Percentiles rank a stretch among this genome's conserved stretches.
Evolutionary conservation across 1,140 invertebrate species (phyloP).

Genomic region (Arctopsyche grandis): DNA sequence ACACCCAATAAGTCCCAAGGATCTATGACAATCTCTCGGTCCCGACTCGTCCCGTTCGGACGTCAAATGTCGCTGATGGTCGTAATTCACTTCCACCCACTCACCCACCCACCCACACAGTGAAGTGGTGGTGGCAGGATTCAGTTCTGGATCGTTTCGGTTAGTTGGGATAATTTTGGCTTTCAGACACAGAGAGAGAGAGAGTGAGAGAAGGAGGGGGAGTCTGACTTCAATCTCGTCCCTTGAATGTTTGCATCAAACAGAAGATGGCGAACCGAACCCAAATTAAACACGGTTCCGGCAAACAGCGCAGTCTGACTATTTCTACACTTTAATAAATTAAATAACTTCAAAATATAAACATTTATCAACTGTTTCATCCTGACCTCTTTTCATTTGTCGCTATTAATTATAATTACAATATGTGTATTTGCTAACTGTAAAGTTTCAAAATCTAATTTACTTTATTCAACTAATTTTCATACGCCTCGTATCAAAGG

Average conservation of each 20-base stretch:
- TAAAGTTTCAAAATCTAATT: no score
- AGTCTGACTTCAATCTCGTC: conserved; percentile 33
- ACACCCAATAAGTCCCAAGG: background rate
- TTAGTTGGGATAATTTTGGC: conserved; percentile 35
- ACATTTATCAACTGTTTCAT: no score
- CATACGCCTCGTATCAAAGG: no score
- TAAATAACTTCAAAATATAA: background rate
- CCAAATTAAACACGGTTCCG: conserved; percentile 36
- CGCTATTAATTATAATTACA: no score
- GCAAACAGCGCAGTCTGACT: background rate
- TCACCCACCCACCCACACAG: background rate
- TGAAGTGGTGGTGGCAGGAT: background rate
- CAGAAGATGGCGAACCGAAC: conserved; percentile 32
- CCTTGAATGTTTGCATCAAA: conserved; percentile 39
- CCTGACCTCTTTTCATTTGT: no score
- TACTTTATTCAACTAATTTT: no score
- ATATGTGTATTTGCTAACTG: no score
- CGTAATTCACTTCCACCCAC: conserved; percentile 25
- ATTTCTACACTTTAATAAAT: conserved; percentile 12
- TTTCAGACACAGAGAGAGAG: background rate
- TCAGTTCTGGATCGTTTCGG: conserved; percentile 13
- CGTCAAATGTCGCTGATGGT: background rate
- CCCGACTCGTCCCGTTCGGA: background rate
- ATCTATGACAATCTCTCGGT: background rate
- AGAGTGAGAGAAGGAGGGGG: no score